Evolutionary conservation across 2,113 vertebrate genomes (phyloP), one percentile per base, ranked within the genome.

Genomic region (Amazona vittata): DNA sequence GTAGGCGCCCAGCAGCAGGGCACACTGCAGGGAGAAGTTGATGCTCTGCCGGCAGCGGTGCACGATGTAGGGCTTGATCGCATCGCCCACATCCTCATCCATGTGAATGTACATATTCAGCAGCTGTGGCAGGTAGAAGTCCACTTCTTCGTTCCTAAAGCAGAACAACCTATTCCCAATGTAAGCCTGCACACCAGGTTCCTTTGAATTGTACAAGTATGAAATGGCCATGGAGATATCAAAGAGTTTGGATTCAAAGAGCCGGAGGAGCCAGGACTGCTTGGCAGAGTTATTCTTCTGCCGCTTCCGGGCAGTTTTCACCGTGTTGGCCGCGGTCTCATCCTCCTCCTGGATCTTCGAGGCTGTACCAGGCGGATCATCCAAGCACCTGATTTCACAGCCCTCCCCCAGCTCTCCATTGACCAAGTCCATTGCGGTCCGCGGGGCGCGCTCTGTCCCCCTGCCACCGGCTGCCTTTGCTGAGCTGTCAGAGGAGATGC

Each of bases 41-140:
- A 99, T 98, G 98, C 99, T 99, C 97, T 99, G 99, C 21, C 99
- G 98, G 98, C 99, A 99, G n/a, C 99, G 99, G 96, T 99, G 98
- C 12, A 99, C 99, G 55, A 99, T 98, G 55, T 99, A 99, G 63
- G 99, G 99, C 55, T 99, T 99, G 98, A 99, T 99, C 90, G 99
- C 99, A 5, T 99, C 99, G 0, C 99, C 99, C 20, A 99, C 99
- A 3, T 99, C 99, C 97, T 99, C 99, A 26, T 99, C 99, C 99
- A 99, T 99, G 98, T 99, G 99, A 65, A 99, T 99, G 98, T 99
- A 99, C 99, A 99, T 99, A 94, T 99, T 99, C 52, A 99, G 99
- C 59, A 99, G 97, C 98, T 99, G 99, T 0, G 99, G 99, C 80
- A 99, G 98, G 96, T 99, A 99, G 95, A 99, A 99, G 93, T 99